These are phyloP conservation scores for Engraulis encrasicolus DNA, from an alignment of 2,113 vertebrate species.

Conservation along the genomic window DNA sequence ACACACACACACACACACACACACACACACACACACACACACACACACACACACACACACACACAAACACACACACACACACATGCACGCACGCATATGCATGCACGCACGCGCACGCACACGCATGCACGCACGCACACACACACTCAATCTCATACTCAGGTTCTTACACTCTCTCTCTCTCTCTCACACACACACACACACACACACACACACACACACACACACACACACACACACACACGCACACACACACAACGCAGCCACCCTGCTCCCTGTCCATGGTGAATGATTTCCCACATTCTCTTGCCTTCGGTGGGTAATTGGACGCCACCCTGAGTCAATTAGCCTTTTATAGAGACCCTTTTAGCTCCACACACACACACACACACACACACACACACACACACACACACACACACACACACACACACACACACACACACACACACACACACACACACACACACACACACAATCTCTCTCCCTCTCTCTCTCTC, in stretches of 20 bases:
- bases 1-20: too few relatives aligned
- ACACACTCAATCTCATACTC: too few relatives aligned
- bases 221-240: not conserved
- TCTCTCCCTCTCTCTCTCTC: not conserved
- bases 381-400: not conserved
- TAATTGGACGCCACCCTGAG: constrained; percentile 57
- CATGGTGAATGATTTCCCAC: constrained; percentile 51
- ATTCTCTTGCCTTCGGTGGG: constrained; percentile 55
- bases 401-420: not conserved
- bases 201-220: not conserved
- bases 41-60: not conserved
- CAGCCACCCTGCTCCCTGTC: constrained; percentile 18
- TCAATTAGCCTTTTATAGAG: constrained; percentile 60
- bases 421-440: not conserved
- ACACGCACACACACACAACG: not conserved
- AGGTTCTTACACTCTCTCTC: too few relatives aligned
- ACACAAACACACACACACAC: not conserved
- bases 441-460: not conserved
- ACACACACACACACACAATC: too few relatives aligned
- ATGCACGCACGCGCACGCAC: not conserved
- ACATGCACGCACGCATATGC: not conserved
- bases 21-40: too few relatives aligned
- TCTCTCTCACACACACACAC: too few relatives aligned
- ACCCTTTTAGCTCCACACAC: not conserved
- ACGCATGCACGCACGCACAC: not conserved